Evolutionary conservation across 1,140 invertebrate genomes (phyloP), one percentile per base, ranked within the genome.

Genomic region (Carposina sasakii): DNA sequence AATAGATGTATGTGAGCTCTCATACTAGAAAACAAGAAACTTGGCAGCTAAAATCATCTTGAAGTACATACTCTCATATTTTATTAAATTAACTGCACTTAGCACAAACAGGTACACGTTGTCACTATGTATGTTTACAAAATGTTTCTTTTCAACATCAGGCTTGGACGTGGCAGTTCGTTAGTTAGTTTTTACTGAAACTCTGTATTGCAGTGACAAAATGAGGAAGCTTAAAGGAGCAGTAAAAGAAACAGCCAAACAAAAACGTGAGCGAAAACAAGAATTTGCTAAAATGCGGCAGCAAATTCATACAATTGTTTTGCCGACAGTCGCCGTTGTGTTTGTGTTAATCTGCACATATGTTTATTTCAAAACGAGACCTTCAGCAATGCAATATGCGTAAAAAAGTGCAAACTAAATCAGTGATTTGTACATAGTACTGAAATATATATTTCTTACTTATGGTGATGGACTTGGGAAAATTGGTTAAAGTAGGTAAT

Each of bases 221-320:
- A 94, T 94, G 93, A 87, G 91, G 39, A 92, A 93, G 66, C 81
- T 93, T 17, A 95, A 94, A 76, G 91, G 92, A 44, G 90, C 91
- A 43, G 89, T 90, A 20, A 95, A 94, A 82, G 93, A 95, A 85
- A 92, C 90, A 0, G 89, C 90, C n/a, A 92, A 91, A 73, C 93
- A 96, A 71, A 94, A 93, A 67, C 90, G 92, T 48, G 91, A 95
- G 61, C 86, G 93, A 19, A 94, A 93, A 77, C 91, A 91, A 71
- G 93, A 95, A 56, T 94, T 94, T 62, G 76, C 91, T 3, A 90
- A 93, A 72, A 91, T 91, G 57, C 92, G 93, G 55, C 90, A 91
- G 62, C 89, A 92, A 67, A 84, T 93, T 3, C 89, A 91, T 56
- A 94, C 92, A 0, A 82, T 95, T 26, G 93, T 91, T 17, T 67